A percentile compares a stretch with the other conserved stretches of the same genome.
phyloP scores from a whole-genome alignment of 2,888 invertebrate species.

The Dolichopus griseipennis region DNA sequence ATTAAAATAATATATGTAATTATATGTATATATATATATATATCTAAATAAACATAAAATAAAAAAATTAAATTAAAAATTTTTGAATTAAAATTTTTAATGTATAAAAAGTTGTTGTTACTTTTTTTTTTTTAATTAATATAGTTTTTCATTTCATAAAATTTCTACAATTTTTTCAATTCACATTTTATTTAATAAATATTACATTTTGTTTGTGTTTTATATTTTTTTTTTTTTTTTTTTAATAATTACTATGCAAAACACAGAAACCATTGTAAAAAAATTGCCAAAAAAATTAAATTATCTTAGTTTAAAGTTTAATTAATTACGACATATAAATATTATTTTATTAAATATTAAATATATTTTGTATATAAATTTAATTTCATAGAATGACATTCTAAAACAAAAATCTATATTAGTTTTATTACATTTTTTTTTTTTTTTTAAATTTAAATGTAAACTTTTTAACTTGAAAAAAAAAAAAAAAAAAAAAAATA shows the following conservation, averaged over 20 bases:
- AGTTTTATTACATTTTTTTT: no score
- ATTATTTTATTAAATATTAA: no score
- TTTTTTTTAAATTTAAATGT: no score
- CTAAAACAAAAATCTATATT: no score
- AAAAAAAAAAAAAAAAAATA: no score
- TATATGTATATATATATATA: no score
- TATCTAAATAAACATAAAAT: not conserved
- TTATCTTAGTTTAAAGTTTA: no score
- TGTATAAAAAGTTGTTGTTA: not conserved
- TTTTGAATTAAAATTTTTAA: not conserved
- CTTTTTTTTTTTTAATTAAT: not conserved
- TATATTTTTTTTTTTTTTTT: not conserved
- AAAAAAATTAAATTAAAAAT: not conserved
- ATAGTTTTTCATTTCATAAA: not conserved
- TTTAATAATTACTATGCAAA: not conserved
- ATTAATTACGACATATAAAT: no score
- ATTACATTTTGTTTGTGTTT: not conserved
- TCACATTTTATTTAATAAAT: not conserved
- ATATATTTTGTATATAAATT: no score
- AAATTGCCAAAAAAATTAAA: not conserved
- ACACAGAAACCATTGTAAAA: conserved; percentile 6
- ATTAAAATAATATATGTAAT: not conserved
- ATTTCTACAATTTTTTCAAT: not conserved
- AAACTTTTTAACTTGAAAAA: no score
- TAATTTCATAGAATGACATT: no score